Evolutionary conservation across 2,113 vertebrate genomes (phyloP).

Genomic region (Calyptommatus sinebrachiatus): DNA sequence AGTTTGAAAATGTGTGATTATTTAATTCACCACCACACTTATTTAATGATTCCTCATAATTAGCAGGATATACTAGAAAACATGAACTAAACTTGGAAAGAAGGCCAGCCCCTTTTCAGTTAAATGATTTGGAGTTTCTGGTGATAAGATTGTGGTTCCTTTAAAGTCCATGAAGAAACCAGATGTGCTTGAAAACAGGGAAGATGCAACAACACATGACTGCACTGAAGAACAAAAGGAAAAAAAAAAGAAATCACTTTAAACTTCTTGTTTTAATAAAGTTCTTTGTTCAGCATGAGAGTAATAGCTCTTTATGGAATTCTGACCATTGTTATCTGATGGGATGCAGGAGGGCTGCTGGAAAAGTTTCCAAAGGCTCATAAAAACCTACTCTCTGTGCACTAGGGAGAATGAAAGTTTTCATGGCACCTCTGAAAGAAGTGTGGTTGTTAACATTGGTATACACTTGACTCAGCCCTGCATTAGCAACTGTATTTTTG

Average conservation of each 20-base stretch:
- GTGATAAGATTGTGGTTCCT: slow-evolving; percentile 43
- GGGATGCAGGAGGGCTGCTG: slow-evolving; percentile 21
- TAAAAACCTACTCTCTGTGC: slow-evolving; percentile 23
- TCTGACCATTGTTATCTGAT: slow-evolving; percentile 24
- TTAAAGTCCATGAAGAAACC: slow-evolving; percentile 55
- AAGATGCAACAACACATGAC: slow-evolving; percentile 29
- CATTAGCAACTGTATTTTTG: background rate
- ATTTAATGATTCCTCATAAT: background rate
- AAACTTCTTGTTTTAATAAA: slow-evolving; percentile 30
- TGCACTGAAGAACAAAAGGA: background rate
- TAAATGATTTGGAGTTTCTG: slow-evolving; percentile 34
- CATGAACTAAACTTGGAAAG: slow-evolving; percentile 31
- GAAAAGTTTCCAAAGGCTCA: slow-evolving; percentile 13
- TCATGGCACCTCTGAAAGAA: slow-evolving; percentile 14
- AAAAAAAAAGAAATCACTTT: background rate
- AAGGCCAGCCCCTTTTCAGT: background rate
- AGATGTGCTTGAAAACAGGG: slow-evolving; percentile 12
- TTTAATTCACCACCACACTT: background rate
- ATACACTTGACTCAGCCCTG: background rate
- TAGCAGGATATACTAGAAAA: slow-evolving; percentile 30
- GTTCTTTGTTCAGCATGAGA: background rate
- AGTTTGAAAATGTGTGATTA: no score
- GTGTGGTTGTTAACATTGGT: background rate
- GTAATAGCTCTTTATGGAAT: slow-evolving; percentile 11
- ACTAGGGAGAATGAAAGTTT: slow-evolving; percentile 5